These are phyloP conservation scores for Sporophila hypoxantha DNA, from an alignment of 2,113 vertebrate genomes.

Conservation along the genomic window DNA sequence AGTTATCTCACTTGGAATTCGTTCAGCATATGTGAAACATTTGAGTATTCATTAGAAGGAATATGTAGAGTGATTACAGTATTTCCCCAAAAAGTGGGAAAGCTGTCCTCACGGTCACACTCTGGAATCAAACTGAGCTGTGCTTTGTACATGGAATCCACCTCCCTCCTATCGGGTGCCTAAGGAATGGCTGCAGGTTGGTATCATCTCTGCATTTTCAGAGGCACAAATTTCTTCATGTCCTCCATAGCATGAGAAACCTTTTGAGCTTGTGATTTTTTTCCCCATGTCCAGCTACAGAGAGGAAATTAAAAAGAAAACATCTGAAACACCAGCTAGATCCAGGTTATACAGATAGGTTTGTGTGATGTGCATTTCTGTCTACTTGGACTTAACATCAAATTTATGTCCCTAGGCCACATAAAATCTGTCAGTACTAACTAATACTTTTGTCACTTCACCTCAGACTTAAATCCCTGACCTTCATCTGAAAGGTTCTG, in stretches of 20 bases:
- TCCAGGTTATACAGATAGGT: background rate
- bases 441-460: constrained; percentile 4
- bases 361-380: background rate
- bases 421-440: constrained; percentile 20
- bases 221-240: background rate
- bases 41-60: background rate
- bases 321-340: background rate
- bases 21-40: background rate
- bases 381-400: background rate
- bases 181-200: background rate
- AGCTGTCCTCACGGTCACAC: background rate
- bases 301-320: background rate
- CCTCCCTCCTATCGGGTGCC: background rate
- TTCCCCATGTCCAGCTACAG: background rate
- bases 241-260: background rate
- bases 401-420: background rate
- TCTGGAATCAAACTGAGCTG: background rate
- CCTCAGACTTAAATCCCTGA: background rate
- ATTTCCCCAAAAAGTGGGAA: background rate
- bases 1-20: background rate
- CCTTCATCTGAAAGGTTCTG: background rate
- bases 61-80: background rate
- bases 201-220: background rate
- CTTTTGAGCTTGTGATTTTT: background rate
- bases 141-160: background rate